phyloP scores from a whole-genome alignment of 2,113 vertebrate genomes.

The Sprattus sprattus region DNA sequence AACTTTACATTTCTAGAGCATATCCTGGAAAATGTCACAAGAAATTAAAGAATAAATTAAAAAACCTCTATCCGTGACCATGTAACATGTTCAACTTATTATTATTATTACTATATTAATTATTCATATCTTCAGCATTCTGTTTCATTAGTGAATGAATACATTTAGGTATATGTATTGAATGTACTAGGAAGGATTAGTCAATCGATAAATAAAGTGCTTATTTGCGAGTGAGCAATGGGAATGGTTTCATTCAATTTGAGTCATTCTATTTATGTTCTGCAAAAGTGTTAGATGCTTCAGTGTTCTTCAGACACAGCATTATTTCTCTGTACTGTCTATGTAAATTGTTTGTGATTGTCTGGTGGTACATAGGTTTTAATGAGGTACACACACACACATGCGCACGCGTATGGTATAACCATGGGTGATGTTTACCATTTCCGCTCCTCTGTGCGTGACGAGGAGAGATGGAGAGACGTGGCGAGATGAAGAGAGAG shows the following conservation, averaged over 20 bases:
- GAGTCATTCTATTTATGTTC: not conserved
- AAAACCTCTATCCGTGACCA: not conserved
- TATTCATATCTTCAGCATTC: not conserved
- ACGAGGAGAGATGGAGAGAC: not conserved
- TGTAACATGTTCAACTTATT: not conserved
- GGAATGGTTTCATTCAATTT: not conserved
- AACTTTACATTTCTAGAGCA: not conserved
- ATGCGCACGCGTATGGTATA: not conserved
- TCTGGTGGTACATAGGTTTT: not conserved
- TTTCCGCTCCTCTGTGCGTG: slow-evolving; percentile 16
- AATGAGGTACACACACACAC: not conserved
- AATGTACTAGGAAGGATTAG: not conserved
- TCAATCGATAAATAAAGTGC: not conserved
- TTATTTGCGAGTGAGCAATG: not conserved
- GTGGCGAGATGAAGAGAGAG: not conserved
- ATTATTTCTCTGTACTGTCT: not conserved
- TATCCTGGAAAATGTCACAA: not conserved
- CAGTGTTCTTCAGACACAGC: not conserved
- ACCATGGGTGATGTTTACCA: not conserved
- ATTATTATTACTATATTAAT: too few species aligned
- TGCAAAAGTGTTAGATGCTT: not conserved
- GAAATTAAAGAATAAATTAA: not conserved
- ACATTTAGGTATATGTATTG: not conserved
- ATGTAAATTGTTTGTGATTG: slow-evolving; percentile 5
- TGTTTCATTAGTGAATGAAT: not conserved